A percentile compares a stretch with the other conserved stretches of the same genome.
phyloP scores from a whole-genome alignment of 2,888 invertebrate genomes.

The Girardia tigrina region DNA sequence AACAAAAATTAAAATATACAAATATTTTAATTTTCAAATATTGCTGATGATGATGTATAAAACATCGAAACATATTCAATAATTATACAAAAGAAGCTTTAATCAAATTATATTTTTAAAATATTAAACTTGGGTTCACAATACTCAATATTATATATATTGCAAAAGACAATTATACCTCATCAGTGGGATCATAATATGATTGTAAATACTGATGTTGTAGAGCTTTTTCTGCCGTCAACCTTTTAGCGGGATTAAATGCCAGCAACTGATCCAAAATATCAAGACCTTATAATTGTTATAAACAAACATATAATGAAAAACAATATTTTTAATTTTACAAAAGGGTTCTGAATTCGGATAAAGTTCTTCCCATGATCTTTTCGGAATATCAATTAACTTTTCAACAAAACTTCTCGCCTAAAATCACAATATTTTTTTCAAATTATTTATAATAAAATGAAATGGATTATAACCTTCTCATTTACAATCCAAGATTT shows the following conservation, averaged over 20 bases:
- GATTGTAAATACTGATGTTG: constrained; percentile 65
- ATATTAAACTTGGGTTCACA: no score
- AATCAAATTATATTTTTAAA: no score
- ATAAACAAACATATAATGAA: neutral
- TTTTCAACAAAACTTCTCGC: constrained; percentile 16
- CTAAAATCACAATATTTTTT: neutral
- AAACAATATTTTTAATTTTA: no score
- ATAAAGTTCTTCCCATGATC: neutral
- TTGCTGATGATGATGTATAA: no score
- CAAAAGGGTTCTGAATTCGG: neutral
- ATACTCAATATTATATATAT: no score
- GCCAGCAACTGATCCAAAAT: constrained; percentile 94
- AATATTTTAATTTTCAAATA: no score
- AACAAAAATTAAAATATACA: no score
- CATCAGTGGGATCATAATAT: constrained; percentile 33
- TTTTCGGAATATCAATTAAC: neutral
- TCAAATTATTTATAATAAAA: neutral
- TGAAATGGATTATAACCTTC: constrained; percentile 58
- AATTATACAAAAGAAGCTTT: no score
- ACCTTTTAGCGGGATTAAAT: constrained; percentile 88
- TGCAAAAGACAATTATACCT: no score
- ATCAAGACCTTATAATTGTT: constrained; percentile 60
- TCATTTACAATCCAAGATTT: constrained; percentile 96
- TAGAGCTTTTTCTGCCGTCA: constrained; percentile 87
- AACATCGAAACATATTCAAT: no score